Conservation (phyloP, 2,888 invertebrate species). For the Prenolepis imparis region DNA sequence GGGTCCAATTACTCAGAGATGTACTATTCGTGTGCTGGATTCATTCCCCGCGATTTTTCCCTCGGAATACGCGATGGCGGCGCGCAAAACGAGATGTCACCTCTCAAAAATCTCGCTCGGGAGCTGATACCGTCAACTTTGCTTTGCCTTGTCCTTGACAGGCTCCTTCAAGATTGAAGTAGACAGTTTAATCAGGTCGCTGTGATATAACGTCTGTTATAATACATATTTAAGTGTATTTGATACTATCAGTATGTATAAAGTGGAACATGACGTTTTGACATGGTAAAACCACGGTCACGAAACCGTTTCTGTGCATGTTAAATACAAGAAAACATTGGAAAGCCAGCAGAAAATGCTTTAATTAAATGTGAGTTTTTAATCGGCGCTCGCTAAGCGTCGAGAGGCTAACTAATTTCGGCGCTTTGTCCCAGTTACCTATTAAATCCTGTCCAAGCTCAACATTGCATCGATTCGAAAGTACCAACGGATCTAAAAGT, state of each 20-base stretch:
- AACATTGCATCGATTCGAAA: constrained; percentile 36
- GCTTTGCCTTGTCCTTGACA: background rate
- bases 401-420: constrained; percentile 76
- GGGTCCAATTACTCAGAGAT: constrained; percentile 76
- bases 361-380: constrained; percentile 82
- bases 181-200: background rate
- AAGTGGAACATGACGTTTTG: background rate
- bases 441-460: constrained; percentile 65
- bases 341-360: constrained; percentile 69
- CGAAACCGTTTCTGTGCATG: constrained; percentile 65
- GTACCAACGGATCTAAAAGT: constrained; percentile 45
- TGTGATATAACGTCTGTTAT: constrained; percentile 9
- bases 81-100: constrained; percentile 66
- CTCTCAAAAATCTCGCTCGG: constrained; percentile 60
- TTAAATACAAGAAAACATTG: constrained; percentile 42
- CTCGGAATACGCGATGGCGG: constrained; percentile 46
- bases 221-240: background rate
- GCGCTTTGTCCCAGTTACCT: constrained; percentile 77
- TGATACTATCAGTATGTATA: background rate
- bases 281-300: background rate
- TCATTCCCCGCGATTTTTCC: constrained; percentile 59
- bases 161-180: background rate
- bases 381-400: constrained; percentile 75
- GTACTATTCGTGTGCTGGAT: constrained; percentile 62
- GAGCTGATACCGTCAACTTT: background rate